Conservation (phyloP, 1,140 invertebrate species). For the Aphidius gifuensis region DNA sequence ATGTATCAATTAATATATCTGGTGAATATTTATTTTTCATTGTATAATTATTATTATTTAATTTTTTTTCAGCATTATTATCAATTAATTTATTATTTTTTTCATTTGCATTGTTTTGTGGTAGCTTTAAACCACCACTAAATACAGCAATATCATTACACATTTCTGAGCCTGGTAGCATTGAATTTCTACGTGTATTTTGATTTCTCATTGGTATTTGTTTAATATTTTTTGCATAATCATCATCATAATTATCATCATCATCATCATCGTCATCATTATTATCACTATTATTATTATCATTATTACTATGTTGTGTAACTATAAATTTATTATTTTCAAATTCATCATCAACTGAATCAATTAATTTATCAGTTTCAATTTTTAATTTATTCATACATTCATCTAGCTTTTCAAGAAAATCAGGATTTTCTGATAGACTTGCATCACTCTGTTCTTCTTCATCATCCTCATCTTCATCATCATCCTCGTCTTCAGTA, state of each 20-base stretch:
- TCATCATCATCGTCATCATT: background rate
- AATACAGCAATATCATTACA: conserved; percentile 49
- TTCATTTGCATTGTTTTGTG: conserved; percentile 24
- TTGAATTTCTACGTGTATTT: conserved; percentile 48
- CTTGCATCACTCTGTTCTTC: conserved; percentile 65
- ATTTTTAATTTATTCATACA: conserved; percentile 68
- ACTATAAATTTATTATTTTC: conserved; percentile 34
- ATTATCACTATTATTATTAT: conserved; percentile 1
- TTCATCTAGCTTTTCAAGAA: conserved; percentile 67
- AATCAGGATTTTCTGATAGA: conserved; percentile 63
- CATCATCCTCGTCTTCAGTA: conserved; percentile 47
- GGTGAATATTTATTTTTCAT: conserved; percentile 35
- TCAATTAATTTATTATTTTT: conserved; percentile 23
- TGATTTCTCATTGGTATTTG: conserved; percentile 44
- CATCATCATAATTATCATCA: conserved; percentile 22
- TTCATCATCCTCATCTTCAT: conserved; percentile 57
- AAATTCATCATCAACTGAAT: conserved; percentile 42
- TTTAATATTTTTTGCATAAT: conserved; percentile 36
- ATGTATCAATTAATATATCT: conserved; percentile 41
- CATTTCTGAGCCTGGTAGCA: conserved; percentile 52
- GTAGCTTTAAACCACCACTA: conserved; percentile 34
- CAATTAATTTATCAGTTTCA: conserved; percentile 66
- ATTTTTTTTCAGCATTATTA: conserved; percentile 34
- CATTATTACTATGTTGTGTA: conserved; percentile 18
- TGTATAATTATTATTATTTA: conserved; percentile 30